Conservation (phyloP, 2,888 invertebrate genomes). For the Epistrophe eligans region DNA sequence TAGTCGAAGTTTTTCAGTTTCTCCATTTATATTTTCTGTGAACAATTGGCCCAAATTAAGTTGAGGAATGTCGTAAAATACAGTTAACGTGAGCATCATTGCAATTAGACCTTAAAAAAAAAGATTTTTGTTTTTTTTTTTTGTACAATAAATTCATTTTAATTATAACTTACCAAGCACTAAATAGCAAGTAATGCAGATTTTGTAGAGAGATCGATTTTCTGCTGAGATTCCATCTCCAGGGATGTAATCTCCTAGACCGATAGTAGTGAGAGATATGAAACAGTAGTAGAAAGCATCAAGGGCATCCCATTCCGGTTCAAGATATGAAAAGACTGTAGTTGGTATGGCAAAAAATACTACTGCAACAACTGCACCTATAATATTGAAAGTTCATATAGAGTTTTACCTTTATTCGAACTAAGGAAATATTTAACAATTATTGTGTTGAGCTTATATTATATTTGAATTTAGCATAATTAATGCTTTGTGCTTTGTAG, state of each 20-base stretch:
- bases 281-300: slow-evolving; percentile 96
- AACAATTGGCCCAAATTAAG: slow-evolving; percentile 92
- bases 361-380: slow-evolving; percentile 85
- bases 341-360: slow-evolving; percentile 91
- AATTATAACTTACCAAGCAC: slow-evolving; percentile 77
- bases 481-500: too few relatives aligned
- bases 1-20: slow-evolving; percentile 88
- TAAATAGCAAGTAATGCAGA: slow-evolving; percentile 89
- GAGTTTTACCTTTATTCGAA: not conserved
- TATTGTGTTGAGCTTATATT: too few relatives aligned
- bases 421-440: too few relatives aligned
- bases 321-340: slow-evolving; percentile 89
- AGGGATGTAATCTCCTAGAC: slow-evolving; percentile 95
- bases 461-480: too few relatives aligned
- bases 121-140: not conserved
- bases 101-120: slow-evolving; percentile 88
- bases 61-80: slow-evolving; percentile 95
- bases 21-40: slow-evolving; percentile 86
- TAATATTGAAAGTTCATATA: slow-evolving; percentile 74
- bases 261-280: slow-evolving; percentile 94
- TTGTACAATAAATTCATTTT: too few relatives aligned
- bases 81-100: slow-evolving; percentile 93
- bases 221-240: slow-evolving; percentile 89
- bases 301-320: slow-evolving; percentile 92
- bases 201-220: slow-evolving; percentile 93